A percentile compares a stretch with the other conserved stretches of the same genome.
These are phyloP conservation scores for Corydoras sp. DNA, from an alignment of 2,113 vertebrate genomes.

Conservation along the genomic window DNA sequence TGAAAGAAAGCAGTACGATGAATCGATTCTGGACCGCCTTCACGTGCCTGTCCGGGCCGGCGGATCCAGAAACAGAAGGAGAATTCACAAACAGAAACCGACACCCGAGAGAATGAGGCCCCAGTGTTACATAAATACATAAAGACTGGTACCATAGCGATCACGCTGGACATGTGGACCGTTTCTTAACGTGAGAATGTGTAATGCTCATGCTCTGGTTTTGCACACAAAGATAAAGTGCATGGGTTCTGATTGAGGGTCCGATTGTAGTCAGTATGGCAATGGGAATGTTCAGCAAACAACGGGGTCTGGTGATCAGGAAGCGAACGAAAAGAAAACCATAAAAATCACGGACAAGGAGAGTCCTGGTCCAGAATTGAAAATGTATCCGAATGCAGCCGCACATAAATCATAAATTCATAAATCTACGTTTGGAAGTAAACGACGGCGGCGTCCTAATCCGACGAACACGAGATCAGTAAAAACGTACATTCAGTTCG, in stretches of 20 bases:
- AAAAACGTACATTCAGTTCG: slow-evolving; percentile 42
- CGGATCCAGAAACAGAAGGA: slow-evolving; percentile 29
- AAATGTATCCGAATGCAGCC: slow-evolving; percentile 4
- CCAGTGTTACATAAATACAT: slow-evolving; percentile 29
- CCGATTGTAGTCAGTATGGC: neutral
- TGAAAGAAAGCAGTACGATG: neutral
- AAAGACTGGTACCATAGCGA: slow-evolving; percentile 52
- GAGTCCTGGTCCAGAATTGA: slow-evolving; percentile 21
- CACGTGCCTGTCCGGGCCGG: slow-evolving; percentile 50
- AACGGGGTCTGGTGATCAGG: slow-evolving; percentile 26
- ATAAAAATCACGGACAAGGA: neutral
- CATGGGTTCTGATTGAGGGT: neutral
- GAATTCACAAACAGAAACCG: slow-evolving; percentile 40
- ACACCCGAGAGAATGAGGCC: slow-evolving; percentile 13
- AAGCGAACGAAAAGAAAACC: neutral
- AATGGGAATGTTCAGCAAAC: slow-evolving; percentile 35
- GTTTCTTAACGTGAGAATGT: slow-evolving; percentile 16
- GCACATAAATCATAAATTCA: neutral
- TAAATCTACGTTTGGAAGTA: slow-evolving; percentile 4
- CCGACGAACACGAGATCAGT: slow-evolving; percentile 1
- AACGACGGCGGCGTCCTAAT: slow-evolving; percentile 9
- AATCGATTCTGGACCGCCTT: slow-evolving; percentile 62
- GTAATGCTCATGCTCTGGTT: slow-evolving; percentile 12
- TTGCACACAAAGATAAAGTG: neutral
- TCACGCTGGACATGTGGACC: slow-evolving; percentile 4